Base-by-base conservation (phyloP, 2,888 invertebrate genomes). In the Taphrorychus bicolor region DNA sequence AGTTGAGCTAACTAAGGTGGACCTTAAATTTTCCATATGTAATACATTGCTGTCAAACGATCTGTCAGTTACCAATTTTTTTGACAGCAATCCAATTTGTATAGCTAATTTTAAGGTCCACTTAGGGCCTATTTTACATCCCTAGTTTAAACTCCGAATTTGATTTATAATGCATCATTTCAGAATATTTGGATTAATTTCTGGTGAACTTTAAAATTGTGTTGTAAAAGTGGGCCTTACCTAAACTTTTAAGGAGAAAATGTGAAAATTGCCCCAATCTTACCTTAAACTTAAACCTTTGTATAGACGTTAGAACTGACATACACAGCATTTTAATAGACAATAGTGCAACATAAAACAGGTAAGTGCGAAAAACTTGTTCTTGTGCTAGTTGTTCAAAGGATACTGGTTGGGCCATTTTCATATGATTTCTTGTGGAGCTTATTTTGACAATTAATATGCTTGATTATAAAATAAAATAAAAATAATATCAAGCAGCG, bases 261-360 rank as follows among this genome's bases (percentile, higher is more conserved):
- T 32, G 32, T n/a, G n/a, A n/a, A n/a, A 32, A 32, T 11, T 32
- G 32, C 7, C 1, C 32, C 32, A 14, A 19, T 11, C 73, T 77
- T 74, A 82, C 82, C 73, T 72, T 71, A 69, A 81, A 81, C n/a
- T 69, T 70, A 24, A 81, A 74, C 22, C 83, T 70, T 61, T 77
- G 75, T 11, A 74, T 71, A 2, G 76, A 81, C 7, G 82, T 83
- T n/a, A 83, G 72, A 5, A 76, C 22, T 2, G 78, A 74, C 82
- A 83, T 82, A 4, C 75, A 45, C 61, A 83, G 65, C 73, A 82
- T 76, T 76, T 83, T 84, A 9, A 82, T 59, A 2, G 76, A 76
- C 49, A 84, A 73, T 52, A 83, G 62, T 2, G 74, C 72, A n/a
- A 74, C 71, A 71, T 83, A 82, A 69, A 82, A 81, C 1, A 79